Evolutionary conservation across 2,113 vertebrate species (phyloP).

Genomic region (Oreochromis tanganicae): DNA sequence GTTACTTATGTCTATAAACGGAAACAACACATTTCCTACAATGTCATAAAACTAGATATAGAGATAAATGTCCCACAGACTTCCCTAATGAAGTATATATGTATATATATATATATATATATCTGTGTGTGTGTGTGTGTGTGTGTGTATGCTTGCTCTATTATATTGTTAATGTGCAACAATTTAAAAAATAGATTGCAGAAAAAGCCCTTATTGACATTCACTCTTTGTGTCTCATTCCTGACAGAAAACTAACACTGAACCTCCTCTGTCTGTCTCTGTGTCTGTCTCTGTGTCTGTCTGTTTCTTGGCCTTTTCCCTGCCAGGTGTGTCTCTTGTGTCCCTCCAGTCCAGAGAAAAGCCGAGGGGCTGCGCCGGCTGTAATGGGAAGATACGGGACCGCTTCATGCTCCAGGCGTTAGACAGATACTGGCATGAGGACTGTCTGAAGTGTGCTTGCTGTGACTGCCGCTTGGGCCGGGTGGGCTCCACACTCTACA

Average conservation of each 20-base stretch:
- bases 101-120: accelerated
- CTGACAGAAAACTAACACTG: not conserved
- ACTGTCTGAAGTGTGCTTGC: constrained; percentile 94
- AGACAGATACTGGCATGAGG: constrained; percentile 95
- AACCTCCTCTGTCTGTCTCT: not conserved
- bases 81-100: not conserved
- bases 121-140: no score
- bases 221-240: not conserved
- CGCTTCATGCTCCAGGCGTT: constrained; percentile 93
- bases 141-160: not conserved
- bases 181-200: not conserved
- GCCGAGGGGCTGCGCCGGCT: constrained; percentile 90
- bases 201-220: not conserved
- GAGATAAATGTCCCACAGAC: not conserved
- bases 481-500: constrained; percentile 94
- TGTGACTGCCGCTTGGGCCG: constrained; percentile 93
- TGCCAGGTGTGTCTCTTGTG: constrained; percentile 83
- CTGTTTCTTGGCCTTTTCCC: not conserved
- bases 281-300: not conserved
- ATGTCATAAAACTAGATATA: not conserved
- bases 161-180: not conserved
- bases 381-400: constrained; percentile 92
- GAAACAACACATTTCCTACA: not conserved
- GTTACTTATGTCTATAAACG: not conserved
- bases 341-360: constrained; percentile 92